A percentile compares a stretch with the other conserved stretches of the same genome.
phyloP scores from a whole-genome alignment of 2,888 invertebrate genomes.

The Apamea sordens region DNA sequence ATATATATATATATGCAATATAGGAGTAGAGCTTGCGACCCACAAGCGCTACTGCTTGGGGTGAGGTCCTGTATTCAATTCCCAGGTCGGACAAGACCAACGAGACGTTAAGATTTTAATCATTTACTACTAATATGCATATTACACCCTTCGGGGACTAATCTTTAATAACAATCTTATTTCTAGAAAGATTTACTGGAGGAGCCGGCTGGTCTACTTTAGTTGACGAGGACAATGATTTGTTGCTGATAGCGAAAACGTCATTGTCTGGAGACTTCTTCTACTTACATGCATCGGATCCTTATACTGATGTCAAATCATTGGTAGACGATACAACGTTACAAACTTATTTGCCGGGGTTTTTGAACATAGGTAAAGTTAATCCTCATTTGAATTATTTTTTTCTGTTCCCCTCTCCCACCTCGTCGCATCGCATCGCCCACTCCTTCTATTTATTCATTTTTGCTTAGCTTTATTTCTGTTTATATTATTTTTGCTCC shows the following conservation, averaged over 20 bases:
- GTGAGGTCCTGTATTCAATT: neutral
- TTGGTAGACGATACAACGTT: neutral
- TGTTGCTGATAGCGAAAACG: constrained; percentile 53
- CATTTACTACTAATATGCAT: too few species aligned
- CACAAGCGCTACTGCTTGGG: neutral
- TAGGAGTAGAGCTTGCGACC: too few species aligned
- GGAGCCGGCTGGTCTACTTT: constrained; percentile 62
- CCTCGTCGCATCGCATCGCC: too few species aligned
- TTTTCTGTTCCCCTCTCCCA: neutral
- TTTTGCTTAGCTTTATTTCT: too few species aligned
- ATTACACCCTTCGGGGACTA: neutral
- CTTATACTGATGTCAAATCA: neutral
- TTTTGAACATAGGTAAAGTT: constrained; percentile 42
- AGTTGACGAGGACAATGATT: constrained; percentile 48
- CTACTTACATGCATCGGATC: neutral
- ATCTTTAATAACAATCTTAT: neutral
- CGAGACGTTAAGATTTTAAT: too few species aligned
- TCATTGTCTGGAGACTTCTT: constrained; percentile 40
- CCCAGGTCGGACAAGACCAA: neutral
- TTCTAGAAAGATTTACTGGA: constrained; percentile 47
- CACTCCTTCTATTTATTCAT: too few species aligned
- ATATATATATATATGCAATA: too few species aligned
- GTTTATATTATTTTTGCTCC: too few species aligned
- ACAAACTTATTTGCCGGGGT: rapidly evolving
- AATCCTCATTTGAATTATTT: neutral